phyloP scores from a whole-genome alignment of 2,113 vertebrate genomes.

The Emberiza fucata region DNA sequence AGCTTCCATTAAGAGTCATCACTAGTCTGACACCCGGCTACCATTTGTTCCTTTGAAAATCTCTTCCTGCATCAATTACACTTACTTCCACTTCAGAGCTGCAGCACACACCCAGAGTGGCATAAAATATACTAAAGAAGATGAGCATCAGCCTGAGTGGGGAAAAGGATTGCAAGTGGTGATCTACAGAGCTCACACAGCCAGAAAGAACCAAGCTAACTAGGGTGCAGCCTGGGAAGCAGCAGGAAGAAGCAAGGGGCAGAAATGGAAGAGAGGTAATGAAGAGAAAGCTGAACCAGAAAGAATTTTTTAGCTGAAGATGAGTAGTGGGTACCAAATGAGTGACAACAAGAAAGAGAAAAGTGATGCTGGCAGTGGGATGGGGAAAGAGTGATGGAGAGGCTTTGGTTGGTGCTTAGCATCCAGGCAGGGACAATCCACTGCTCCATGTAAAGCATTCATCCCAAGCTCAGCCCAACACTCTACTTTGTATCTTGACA shows the following conservation, averaged over 20 bases:
- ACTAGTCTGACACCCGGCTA: background rate
- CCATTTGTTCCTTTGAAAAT: conserved; percentile 32
- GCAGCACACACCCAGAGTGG: background rate
- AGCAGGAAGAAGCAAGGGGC: background rate
- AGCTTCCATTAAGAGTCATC: conserved; percentile 2
- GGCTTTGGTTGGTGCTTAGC: background rate
- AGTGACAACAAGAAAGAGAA: background rate
- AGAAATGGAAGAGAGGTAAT: background rate
- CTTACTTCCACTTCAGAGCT: background rate
- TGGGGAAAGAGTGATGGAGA: background rate
- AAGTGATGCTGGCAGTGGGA: background rate
- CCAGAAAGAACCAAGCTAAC: background rate
- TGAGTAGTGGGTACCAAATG: background rate
- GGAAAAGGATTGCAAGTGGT: background rate
- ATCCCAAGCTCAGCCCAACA: background rate
- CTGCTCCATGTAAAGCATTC: background rate
- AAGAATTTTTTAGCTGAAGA: background rate
- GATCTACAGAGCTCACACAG: background rate
- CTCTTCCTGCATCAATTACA: background rate
- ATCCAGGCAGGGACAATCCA: background rate
- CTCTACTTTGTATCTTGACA: background rate
- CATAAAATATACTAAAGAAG: conserved; percentile 3
- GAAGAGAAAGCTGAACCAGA: background rate
- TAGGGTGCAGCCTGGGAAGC: background rate
- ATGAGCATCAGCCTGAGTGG: background rate